These are phyloP conservation scores for Phylloscopus whistleri DNA, from an alignment of 2,113 vertebrate genomes.

Conservation along the genomic window DNA sequence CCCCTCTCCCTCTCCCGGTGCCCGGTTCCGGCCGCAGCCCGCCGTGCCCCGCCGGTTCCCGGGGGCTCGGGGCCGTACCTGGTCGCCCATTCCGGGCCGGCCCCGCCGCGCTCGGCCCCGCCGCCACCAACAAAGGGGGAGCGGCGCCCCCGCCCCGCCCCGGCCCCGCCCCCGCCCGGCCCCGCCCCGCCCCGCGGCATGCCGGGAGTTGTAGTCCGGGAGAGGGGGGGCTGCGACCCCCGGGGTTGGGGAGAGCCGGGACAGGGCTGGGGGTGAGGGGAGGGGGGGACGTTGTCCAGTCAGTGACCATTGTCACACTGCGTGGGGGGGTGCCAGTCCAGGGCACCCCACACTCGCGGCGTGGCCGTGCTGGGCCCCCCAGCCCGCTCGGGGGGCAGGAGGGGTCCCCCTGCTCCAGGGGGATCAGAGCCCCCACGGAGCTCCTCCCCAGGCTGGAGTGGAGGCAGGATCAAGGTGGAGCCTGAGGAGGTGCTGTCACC, in stretches of 20 bases:
- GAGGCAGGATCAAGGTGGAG: not conserved
- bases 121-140: too few relatives aligned
- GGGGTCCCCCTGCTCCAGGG: fast-evolving
- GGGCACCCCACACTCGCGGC: not conserved
- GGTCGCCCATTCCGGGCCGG: too few relatives aligned
- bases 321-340: not conserved
- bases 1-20: too few relatives aligned
- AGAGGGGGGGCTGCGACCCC: not conserved
- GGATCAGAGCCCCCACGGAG: not conserved
- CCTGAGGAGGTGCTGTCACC: not conserved
- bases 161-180: too few relatives aligned
- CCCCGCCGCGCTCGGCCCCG: too few relatives aligned
- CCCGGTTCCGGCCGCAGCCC: too few relatives aligned
- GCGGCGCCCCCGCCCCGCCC: too few relatives aligned
- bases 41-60: too few relatives aligned
- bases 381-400: not conserved
- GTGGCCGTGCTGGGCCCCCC: not conserved
- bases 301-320: not conserved
- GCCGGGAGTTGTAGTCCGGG: not conserved
- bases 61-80: too few relatives aligned
- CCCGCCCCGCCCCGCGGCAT: not conserved
- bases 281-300: not conserved
- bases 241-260: not conserved
- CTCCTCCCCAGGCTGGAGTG: not conserved
- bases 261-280: too few relatives aligned